phyloP scores from a whole-genome alignment of 2,797 vertebrate genomes.

The Iguana delicatissima region DNA sequence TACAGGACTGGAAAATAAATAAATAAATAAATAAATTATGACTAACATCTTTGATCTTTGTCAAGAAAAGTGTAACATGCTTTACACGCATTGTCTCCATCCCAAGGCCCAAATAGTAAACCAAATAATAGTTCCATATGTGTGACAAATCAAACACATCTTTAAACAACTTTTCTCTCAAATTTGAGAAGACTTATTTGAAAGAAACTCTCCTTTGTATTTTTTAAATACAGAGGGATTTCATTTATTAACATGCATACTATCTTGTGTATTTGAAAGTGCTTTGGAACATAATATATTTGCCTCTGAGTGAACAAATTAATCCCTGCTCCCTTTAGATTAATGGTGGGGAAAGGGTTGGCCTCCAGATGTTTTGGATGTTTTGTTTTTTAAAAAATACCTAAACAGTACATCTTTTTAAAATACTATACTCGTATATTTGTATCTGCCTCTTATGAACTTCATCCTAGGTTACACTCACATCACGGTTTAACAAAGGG shows the following conservation, averaged over 20 bases:
- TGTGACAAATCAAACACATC: conserved; percentile 23
- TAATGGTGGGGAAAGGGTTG: not conserved
- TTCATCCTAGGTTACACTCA: not conserved
- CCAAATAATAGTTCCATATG: conserved; percentile 36
- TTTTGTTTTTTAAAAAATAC: too few species aligned
- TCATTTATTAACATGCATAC: conserved; percentile 27
- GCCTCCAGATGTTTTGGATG: not conserved
- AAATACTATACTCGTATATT: not conserved
- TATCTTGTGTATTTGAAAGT: conserved; percentile 4
- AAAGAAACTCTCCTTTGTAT: not conserved
- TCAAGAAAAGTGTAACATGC: conserved; percentile 24
- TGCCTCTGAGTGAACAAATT: not conserved
- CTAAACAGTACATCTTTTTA: not conserved
- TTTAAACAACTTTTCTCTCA: conserved; percentile 35
- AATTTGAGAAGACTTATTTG: not conserved
- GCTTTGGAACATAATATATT: not conserved
- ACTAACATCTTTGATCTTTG: conserved; percentile 19
- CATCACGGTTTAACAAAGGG: not conserved
- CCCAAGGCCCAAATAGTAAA: conserved; percentile 14
- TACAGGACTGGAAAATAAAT: not conserved
- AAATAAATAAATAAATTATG: not conserved
- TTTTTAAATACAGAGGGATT: not conserved
- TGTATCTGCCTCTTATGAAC: not conserved
- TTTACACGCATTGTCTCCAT: conserved; percentile 44
- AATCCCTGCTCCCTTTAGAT: not conserved